phyloP scores from a whole-genome alignment of 2,113 vertebrate species.

The Condylura cristata region DNA sequence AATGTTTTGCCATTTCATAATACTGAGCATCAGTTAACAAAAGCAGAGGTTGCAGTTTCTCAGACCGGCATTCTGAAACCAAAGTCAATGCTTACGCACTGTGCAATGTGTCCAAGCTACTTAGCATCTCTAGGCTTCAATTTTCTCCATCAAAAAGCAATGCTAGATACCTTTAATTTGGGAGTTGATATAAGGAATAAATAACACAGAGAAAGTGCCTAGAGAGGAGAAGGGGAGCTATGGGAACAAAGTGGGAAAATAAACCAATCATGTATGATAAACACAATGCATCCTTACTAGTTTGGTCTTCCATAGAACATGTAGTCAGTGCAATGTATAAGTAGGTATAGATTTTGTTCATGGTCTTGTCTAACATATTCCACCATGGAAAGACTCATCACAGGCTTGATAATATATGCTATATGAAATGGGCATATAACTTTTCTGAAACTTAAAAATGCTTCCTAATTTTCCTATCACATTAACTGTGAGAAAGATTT shows the following conservation, averaged over 20 bases:
- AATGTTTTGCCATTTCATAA: background rate
- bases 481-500: background rate
- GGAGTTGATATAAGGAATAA: background rate
- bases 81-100: constrained; percentile 5
- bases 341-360: too few species aligned
- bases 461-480: background rate
- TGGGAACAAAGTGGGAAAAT: too few species aligned
- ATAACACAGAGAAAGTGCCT: background rate
- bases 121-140: background rate
- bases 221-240: background rate
- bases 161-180: constrained; percentile 2
- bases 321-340: too few species aligned
- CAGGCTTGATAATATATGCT: background rate
- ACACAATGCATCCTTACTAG: too few species aligned
- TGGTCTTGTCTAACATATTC: too few species aligned
- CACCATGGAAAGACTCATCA: too few species aligned
- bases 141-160: constrained; percentile 1
- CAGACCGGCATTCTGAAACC: background rate
- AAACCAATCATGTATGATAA: too few species aligned
- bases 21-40: background rate
- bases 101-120: background rate
- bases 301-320: too few species aligned
- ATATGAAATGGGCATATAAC: background rate
- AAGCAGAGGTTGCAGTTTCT: background rate
- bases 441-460: background rate